These are phyloP conservation scores for Rhingia campestris DNA, from an alignment of 2,888 invertebrate genomes.

Conservation along the genomic window DNA sequence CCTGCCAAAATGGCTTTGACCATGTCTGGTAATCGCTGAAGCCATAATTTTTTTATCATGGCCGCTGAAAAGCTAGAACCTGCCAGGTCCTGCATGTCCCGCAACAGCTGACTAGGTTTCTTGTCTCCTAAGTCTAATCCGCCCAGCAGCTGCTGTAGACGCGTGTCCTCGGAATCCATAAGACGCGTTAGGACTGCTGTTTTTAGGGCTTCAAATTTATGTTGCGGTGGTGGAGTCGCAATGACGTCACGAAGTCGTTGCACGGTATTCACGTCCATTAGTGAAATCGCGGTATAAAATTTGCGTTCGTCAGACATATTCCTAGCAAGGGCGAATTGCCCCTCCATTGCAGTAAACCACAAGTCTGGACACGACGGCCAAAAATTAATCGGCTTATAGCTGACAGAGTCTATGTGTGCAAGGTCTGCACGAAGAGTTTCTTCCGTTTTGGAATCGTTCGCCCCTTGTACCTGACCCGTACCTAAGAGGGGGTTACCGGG, in stretches of 20 bases:
- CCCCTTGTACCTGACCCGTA: no score
- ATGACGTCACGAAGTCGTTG: slow-evolving; percentile 2
- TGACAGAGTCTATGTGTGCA: neutral
- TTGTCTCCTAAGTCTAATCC: neutral
- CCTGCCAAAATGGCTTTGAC: slow-evolving; percentile 43
- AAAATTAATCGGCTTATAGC: neutral
- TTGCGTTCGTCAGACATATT: slow-evolving; percentile 5
- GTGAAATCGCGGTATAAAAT: neutral
- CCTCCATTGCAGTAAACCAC: slow-evolving; percentile 28
- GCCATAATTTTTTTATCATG: slow-evolving; percentile 36
- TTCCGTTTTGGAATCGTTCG: no score
- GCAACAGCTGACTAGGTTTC: slow-evolving; percentile 29
- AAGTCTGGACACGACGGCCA: slow-evolving; percentile 14
- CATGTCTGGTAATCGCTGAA: slow-evolving; percentile 44
- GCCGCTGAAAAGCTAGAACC: neutral
- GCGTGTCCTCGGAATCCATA: slow-evolving; percentile 24
- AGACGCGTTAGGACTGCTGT: neutral
- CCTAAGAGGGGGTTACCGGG: no score
- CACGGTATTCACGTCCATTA: slow-evolving; percentile 7
- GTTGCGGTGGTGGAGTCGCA: neutral
- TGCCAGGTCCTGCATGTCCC: slow-evolving; percentile 75
- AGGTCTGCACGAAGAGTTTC: no score
- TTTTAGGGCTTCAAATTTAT: slow-evolving; percentile 5
- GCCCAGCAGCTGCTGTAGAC: slow-evolving; percentile 1
- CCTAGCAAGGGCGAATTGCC: neutral